Conservation (phyloP, 2,797 vertebrate genomes). For the Molossus alvarezi region DNA sequence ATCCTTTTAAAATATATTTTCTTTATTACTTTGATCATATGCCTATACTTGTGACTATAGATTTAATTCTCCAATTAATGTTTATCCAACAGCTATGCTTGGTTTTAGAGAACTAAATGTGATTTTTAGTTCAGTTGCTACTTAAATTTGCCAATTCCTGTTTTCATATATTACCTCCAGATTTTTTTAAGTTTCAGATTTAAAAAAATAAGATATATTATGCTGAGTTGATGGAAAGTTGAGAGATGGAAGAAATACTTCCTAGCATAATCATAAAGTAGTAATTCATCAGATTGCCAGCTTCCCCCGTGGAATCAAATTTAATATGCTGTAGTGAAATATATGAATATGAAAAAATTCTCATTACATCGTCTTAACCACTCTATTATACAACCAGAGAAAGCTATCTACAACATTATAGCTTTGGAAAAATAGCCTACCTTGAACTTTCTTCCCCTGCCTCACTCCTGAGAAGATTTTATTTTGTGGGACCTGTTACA, state of each 20-base stretch:
- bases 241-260: conserved; percentile 77
- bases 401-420: conserved; percentile 46
- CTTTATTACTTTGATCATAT: conserved; percentile 22
- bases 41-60: conserved; percentile 76
- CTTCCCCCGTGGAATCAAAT: conserved; percentile 78
- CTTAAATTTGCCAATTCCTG: conserved; percentile 73
- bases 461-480: background rate
- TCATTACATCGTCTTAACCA: background rate
- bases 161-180: conserved; percentile 75
- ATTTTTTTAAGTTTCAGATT: conserved; percentile 82
- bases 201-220: conserved; percentile 71
- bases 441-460: conserved; percentile 28
- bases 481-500: conserved; percentile 67
- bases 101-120: conserved; percentile 77
- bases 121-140: conserved; percentile 76
- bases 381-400: conserved; percentile 6
- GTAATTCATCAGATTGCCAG: conserved; percentile 78
- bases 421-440: conserved; percentile 44
- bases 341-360: conserved; percentile 74
- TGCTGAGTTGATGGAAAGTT: conserved; percentile 76
- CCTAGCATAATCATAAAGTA: conserved; percentile 84
- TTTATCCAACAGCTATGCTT: conserved; percentile 79
- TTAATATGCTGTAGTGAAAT: conserved; percentile 82
- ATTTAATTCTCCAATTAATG: conserved; percentile 83
- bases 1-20: conserved; percentile 78